phyloP scores from a whole-genome alignment of 2,797 vertebrate species.

The Falco novaeseelandiae region DNA sequence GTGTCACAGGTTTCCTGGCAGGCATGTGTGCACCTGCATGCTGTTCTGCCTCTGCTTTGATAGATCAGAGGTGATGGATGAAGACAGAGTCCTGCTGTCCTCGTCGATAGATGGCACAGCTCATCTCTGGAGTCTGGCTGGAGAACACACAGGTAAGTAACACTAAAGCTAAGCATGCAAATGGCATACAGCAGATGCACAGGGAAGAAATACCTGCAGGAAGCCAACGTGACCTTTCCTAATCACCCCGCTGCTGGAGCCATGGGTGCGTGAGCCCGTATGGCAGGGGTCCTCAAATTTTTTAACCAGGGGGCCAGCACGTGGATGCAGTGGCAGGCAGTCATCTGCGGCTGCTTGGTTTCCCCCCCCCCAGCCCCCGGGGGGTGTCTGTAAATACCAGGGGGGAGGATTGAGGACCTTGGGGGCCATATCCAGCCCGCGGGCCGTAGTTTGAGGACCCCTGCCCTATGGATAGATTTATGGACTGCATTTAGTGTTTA shows the following conservation, averaged over 20 bases:
- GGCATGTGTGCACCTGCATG: rapidly evolving
- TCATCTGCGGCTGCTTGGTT: too few relatives aligned
- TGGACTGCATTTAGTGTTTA: not conserved
- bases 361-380: too few relatives aligned
- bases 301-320: too few relatives aligned
- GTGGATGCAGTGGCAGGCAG: too few relatives aligned
- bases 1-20: not conserved
- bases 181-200: not conserved
- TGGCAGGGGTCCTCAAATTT: rapidly evolving
- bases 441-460: too few relatives aligned
- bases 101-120: slow-evolving; percentile 77
- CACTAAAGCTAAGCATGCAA: not conserved
- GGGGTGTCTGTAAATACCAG: too few relatives aligned
- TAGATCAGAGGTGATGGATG: slow-evolving; percentile 79
- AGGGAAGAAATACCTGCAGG: not conserved
- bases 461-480: not conserved
- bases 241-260: not conserved
- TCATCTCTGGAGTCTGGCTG: slow-evolving; percentile 73
- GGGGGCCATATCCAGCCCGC: too few relatives aligned
- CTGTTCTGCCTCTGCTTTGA: not conserved
- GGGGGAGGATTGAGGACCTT: too few relatives aligned
- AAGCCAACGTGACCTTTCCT: not conserved
- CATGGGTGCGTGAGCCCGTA: rapidly evolving
- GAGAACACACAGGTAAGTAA: slow-evolving; percentile 74
- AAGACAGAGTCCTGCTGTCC: slow-evolving; percentile 79